Evolutionary conservation across 2,113 vertebrate genomes (phyloP), one percentile per base, ranked within the genome.

Genomic region (Ia io): DNA sequence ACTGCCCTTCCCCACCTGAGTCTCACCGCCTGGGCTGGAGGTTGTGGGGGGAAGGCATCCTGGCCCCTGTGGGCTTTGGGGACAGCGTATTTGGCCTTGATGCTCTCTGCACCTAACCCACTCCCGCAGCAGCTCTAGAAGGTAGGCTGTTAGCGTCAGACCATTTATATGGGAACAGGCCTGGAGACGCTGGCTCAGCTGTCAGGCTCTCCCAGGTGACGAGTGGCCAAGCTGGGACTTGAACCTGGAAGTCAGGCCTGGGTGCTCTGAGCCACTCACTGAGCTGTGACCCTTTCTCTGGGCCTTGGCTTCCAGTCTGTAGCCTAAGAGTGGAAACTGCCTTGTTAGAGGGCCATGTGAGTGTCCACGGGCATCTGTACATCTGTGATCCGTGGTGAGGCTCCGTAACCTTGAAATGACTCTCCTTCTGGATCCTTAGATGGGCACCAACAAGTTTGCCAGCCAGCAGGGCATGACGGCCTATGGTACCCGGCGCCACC

Each of bases 401-500:
- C n/a, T 35, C 40, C 47, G 9, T 32, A 40, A 53, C 42, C 30
- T 67, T 0, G 0, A 42, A 37, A 10, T 56, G 69, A 49, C 22
- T 95, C 69, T 92, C 63, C 44, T 65, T 47, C 69, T 69, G 95
- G 23, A 22, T 83, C 25, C 25, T 42, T 92, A 99, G 99, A 99
- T 99, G 99, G 99, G 99, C 84, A 99, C 99, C 98, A 99, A 99
- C 97, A 99, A 99, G 97, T 99, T 99, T 16, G 99, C 99, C 93
- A 99, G 99, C 97, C 99, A 99, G 96, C 99, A 99, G 97, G 99
- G 99, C 61, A 99, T 99, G 99, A 99, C 99, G 0, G 99, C 99
- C 0, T 99, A 99, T 0, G 99, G 99, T 49, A 99, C 99, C 37
- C 98, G 99, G 37, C 99, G 99, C 88, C 99, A 99, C 96, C 99